phyloP scores from a whole-genome alignment of 2,113 vertebrate species.

The Pionites leucogaster region DNA sequence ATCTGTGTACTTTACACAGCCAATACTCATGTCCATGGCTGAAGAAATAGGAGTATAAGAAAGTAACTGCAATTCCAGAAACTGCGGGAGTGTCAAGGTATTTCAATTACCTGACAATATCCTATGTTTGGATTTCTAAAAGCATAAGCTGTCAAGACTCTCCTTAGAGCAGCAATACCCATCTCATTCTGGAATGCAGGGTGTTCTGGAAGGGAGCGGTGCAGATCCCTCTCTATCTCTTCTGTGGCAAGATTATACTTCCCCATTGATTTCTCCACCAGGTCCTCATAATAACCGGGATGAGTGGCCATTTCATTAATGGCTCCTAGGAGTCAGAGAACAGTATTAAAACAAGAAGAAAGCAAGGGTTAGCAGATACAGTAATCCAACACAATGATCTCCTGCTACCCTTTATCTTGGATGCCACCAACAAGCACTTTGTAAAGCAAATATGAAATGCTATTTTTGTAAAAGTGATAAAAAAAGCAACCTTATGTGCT shows the following conservation, averaged over 20 bases:
- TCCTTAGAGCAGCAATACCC: conserved; percentile 93
- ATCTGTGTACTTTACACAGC: neutral
- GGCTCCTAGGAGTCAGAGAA: conserved; percentile 78
- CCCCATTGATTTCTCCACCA: conserved; percentile 97
- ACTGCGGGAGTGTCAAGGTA: neutral
- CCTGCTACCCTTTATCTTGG: neutral
- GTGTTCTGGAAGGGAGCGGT: conserved; percentile 96
- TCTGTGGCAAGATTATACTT: conserved; percentile 96
- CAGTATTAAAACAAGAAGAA: neutral
- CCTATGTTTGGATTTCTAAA: conserved; percentile 98
- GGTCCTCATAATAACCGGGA: conserved; percentile 94
- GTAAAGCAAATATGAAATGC: neutral
- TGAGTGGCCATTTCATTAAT: conserved; percentile 98
- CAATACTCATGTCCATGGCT: neutral
- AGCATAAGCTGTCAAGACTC: conserved; percentile 95
- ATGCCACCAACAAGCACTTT: neutral
- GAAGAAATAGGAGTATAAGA: neutral
- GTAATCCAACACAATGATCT: neutral
- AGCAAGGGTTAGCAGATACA: neutral
- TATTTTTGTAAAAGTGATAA: neutral
- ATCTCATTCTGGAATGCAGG: conserved; percentile 99
- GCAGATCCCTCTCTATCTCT: conserved; percentile 96
- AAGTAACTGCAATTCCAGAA: neutral
- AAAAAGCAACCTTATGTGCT: neutral
- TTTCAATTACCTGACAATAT: conserved; percentile 90